These are phyloP conservation scores for Hiodon alosoides DNA, from an alignment of 2,113 vertebrate genomes.

Conservation along the genomic window DNA sequence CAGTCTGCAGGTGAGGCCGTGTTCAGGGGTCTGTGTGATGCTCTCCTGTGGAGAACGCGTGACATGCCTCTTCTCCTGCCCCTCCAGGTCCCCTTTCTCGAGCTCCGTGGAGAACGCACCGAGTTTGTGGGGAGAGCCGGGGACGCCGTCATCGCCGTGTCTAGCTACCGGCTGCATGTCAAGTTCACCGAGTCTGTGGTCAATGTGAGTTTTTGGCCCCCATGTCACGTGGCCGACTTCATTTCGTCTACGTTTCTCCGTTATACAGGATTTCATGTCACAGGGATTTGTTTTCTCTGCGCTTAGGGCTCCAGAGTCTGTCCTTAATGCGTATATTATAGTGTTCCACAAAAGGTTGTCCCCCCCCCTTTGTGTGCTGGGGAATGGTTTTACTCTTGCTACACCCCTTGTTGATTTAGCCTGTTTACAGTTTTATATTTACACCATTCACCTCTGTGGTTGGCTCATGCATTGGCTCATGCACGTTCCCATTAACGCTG, in stretches of 20 bases:
- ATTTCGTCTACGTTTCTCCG: background rate
- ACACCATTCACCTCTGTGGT: too few species aligned
- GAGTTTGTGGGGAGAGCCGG: conserved; percentile 87
- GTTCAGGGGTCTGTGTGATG: background rate
- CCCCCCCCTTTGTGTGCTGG: too few species aligned
- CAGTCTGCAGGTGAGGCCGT: conserved; percentile 79
- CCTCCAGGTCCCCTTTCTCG: conserved; percentile 85
- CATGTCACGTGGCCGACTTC: too few species aligned
- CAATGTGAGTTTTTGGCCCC: conserved; percentile 70
- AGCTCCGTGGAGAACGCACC: conserved; percentile 91
- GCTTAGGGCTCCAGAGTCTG: too few species aligned
- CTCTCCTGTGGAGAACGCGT: background rate
- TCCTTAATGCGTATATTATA: too few species aligned
- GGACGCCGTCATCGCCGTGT: conserved; percentile 89
- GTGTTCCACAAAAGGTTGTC: too few species aligned
- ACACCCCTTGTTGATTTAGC: too few species aligned
- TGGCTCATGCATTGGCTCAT: too few species aligned
- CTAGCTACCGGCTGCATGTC: conserved; percentile 93
- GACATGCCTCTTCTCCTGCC: conserved; percentile 3
- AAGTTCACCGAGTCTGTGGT: conserved; percentile 92
- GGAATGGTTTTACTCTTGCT: too few species aligned
- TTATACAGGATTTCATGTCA: background rate
- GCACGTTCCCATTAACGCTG: too few species aligned
- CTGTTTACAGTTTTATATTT: too few species aligned
- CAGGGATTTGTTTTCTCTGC: too few species aligned